Base-by-base conservation (phyloP, 53 echinoderm and acorn worm genomes). In the Temnopleurus reevesii region DNA sequence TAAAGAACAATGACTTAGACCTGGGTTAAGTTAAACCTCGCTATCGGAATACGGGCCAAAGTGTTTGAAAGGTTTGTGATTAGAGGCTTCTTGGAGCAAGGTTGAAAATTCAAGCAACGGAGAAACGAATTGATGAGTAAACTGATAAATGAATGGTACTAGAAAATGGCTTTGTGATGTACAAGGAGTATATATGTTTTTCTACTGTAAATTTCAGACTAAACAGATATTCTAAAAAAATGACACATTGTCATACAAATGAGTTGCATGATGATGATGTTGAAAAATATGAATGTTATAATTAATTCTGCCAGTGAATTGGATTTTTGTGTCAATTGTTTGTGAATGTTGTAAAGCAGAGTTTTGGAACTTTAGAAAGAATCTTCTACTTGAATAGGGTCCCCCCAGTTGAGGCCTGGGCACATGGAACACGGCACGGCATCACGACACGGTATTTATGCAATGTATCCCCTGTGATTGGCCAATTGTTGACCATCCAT, bases 271-370 rank as follows among this genome's bases (percentile, higher is more conserved):
- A 71, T 41, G 71, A 41, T n/a, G 30, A 19, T 38, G n/a, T n/a
- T n/a, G 17, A 65, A 65, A 65, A 65, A 65, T 65, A 38, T 79
- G 49, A 79, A 79, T 79, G 79, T 79, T 79, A 46, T 79, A 46
- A 79, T 23, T 49, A 47, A 8, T n/a, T 51, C 8, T 51, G 8
- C 53, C 8, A 10, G 53, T 79, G 46, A 79, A 83, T 31, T 85
- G 46, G 86, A 60, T 49, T 65, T 87, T 66, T 66, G 71, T 87
- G 88, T 87, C 65, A 64, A 87, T 19, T 86, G 86, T 86, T 51
- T 87, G 88, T 87, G 65, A 87, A 87, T 87, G 66, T 51, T 66
- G 88, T 87, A 71, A 66, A 87, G 71, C 88, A 27, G n/a, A 86
- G 61, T 45, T 83, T 59, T 83, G 55, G 60, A 85, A 85, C 60